A percentile compares a stretch with the other conserved stretches of the same genome.
Conservation (phyloP, 2,113 vertebrate genomes). For the Triplophysa tibetana region DNA sequence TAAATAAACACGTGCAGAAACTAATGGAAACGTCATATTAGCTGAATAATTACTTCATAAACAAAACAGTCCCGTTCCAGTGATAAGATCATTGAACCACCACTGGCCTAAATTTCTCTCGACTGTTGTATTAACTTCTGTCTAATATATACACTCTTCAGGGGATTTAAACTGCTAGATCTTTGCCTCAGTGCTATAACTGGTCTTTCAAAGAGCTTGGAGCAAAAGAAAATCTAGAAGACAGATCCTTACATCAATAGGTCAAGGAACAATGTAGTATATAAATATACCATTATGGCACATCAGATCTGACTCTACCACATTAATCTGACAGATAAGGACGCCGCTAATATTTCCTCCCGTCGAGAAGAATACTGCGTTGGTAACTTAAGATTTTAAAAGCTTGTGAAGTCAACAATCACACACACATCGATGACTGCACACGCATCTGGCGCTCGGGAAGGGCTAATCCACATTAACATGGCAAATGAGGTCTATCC, state of each 20-base stretch:
- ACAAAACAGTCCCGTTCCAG: conserved; percentile 23
- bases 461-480: conserved; percentile 20
- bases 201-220: neutral
- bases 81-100: conserved; percentile 15
- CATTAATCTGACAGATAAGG: conserved; percentile 35
- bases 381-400: conserved; percentile 30
- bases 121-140: conserved; percentile 35
- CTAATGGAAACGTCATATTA: conserved; percentile 54
- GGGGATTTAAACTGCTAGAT: conserved; percentile 23
- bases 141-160: conserved; percentile 15
- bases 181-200: conserved; percentile 3
- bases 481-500: neutral
- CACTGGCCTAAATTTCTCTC: conserved; percentile 35
- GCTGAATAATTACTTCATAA: conserved; percentile 45
- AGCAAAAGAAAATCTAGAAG: conserved; percentile 13
- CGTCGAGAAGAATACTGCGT: neutral
- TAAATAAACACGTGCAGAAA: conserved; percentile 44
- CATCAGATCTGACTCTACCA: neutral
- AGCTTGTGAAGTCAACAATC: conserved; percentile 1
- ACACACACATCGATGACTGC: neutral
- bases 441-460: neutral
- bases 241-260: conserved; percentile 18
- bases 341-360: neutral
- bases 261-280: conserved; percentile 5
- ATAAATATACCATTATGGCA: conserved; percentile 25